Evolutionary conservation across 30 jellyfish, hydroid and myxozoan genomes (phyloP).

Genomic region (Aurelia aurita complex sp. Pacific): DNA sequence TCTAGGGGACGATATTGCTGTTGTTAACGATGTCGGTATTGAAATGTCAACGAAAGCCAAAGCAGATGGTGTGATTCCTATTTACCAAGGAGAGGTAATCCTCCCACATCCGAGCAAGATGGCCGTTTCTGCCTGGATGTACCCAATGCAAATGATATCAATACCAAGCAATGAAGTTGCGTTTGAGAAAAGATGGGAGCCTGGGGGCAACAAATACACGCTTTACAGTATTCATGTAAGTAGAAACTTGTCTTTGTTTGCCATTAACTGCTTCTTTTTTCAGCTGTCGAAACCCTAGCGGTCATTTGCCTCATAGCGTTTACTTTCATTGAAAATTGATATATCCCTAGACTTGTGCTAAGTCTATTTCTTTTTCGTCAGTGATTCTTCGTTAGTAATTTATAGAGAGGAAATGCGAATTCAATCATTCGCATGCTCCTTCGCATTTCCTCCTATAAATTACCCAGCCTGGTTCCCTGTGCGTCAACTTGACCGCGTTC

Average conservation of each 20-base stretch:
- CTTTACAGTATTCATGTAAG: conserved; percentile 92
- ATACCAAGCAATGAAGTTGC: conserved; percentile 94
- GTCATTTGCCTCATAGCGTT: too few relatives aligned
- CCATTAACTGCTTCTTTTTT: too few relatives aligned
- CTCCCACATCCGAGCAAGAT: conserved; percentile 86
- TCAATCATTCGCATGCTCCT: too few relatives aligned
- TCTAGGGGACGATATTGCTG: conserved; percentile 23
- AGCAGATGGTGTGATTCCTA: conserved; percentile 58
- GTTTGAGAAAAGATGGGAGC: conserved; percentile 98
- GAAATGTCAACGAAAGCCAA: not conserved
- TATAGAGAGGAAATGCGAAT: too few relatives aligned
- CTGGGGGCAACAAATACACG: conserved; percentile 96
- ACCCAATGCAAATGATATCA: conserved; percentile 95
- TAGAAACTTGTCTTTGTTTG: not conserved
- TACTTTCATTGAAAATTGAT: too few relatives aligned
- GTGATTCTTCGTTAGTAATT: too few relatives aligned
- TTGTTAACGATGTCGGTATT: not conserved
- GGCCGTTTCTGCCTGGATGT: conserved; percentile 93
- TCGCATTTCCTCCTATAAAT: too few relatives aligned
- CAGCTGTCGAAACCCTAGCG: too few relatives aligned
- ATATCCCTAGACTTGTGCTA: too few relatives aligned
- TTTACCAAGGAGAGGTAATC: conserved; percentile 86
- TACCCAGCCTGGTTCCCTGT: too few relatives aligned
- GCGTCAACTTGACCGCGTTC: too few relatives aligned
- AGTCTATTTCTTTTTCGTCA: too few relatives aligned